phyloP scores from a whole-genome alignment of 1,140 invertebrate species.

The Brachionus sp. region DNA sequence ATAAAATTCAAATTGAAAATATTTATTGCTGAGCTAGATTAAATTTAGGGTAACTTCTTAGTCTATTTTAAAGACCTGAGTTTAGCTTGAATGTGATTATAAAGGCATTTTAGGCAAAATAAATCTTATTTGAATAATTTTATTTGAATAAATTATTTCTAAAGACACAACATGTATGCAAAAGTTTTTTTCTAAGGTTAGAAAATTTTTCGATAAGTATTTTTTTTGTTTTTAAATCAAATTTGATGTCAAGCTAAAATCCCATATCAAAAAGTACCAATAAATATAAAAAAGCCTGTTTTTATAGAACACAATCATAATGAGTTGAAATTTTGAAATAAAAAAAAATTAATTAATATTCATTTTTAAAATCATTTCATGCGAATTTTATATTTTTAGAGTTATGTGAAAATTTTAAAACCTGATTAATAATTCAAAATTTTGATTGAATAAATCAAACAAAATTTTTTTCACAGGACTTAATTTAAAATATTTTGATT shows the following conservation, averaged over 20 bases:
- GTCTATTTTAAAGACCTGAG: background rate
- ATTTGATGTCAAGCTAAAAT: too few relatives aligned
- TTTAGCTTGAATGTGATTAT: background rate
- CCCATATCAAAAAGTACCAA: too few relatives aligned
- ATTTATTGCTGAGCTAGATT: background rate
- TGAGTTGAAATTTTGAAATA: too few relatives aligned
- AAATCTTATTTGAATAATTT: background rate
- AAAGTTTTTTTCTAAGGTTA: background rate
- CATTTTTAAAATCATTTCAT: background rate
- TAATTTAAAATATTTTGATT: background rate
- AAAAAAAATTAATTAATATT: too few relatives aligned
- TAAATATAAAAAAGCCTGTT: too few relatives aligned
- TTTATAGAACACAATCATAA: too few relatives aligned
- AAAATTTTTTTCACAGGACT: background rate
- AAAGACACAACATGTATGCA: background rate
- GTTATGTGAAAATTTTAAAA: background rate
- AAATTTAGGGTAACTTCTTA: background rate
- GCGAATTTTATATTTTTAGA: background rate
- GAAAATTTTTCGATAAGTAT: background rate
- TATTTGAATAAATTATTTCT: background rate
- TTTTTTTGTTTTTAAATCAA: too few relatives aligned
- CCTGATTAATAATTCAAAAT: background rate
- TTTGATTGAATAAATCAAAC: background rate
- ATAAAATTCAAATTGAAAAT: background rate
- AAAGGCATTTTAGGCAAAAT: background rate